These are phyloP conservation scores for Siniperca undulata DNA, from an alignment of 2,797 vertebrate genomes.

Conservation along the genomic window DNA sequence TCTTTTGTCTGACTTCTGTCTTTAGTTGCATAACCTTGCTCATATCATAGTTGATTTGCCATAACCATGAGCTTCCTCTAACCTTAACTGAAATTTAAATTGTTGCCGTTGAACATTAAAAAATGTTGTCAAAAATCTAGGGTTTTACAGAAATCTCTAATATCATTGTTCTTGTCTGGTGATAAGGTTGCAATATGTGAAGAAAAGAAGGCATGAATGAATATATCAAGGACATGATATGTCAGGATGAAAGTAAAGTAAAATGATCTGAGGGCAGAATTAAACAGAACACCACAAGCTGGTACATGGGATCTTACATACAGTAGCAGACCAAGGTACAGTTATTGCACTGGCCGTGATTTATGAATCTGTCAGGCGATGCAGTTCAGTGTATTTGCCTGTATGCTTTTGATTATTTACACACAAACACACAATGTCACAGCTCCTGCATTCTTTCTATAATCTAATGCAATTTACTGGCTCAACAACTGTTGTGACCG, in stretches of 20 bases:
- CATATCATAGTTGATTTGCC: background rate
- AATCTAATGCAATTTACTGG: background rate
- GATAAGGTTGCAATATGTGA: background rate
- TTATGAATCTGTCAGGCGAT: slow-evolving; percentile 6
- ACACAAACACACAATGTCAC: background rate
- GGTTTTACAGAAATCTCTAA: background rate
- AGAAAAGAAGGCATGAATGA: background rate
- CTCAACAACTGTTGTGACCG: background rate
- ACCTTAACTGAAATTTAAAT: background rate
- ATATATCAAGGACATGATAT: background rate
- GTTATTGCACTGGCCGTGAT: background rate
- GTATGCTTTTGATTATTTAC: background rate
- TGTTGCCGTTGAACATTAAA: background rate
- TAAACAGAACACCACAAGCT: background rate
- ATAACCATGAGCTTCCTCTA: background rate
- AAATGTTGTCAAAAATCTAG: background rate
- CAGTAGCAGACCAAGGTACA: background rate
- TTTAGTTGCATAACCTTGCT: background rate
- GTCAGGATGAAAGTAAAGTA: background rate
- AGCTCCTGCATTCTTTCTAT: background rate
- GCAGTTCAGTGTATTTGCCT: background rate
- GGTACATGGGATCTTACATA: background rate
- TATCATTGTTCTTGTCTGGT: background rate
- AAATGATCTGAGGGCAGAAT: background rate
- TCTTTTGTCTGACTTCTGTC: background rate